A percentile compares a stretch with the other conserved stretches of the same genome.
These are phyloP conservation scores for Argentina silus DNA, from an alignment of 2,797 vertebrate genomes.

Conservation along the genomic window DNA sequence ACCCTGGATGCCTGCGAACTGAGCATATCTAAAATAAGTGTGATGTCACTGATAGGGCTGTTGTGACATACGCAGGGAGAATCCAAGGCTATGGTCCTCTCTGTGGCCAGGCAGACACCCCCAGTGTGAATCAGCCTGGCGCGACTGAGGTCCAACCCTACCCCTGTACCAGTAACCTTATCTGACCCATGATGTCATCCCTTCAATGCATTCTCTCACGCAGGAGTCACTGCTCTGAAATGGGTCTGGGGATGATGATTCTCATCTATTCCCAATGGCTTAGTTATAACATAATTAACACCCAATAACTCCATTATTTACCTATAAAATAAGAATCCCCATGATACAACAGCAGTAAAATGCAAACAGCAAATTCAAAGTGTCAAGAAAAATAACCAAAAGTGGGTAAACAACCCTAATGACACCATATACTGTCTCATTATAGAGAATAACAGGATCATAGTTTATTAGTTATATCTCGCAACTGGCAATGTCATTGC, in stretches of 20 bases:
- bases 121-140: constrained; percentile 55
- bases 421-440: neutral
- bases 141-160: constrained; percentile 64
- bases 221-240: constrained; percentile 52
- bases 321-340: constrained; percentile 3
- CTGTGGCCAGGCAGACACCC: constrained; percentile 31
- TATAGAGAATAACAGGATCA: neutral
- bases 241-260: constrained; percentile 29
- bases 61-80: constrained; percentile 24
- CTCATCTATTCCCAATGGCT: constrained; percentile 14
- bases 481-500: too few relatives aligned
- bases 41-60: constrained; percentile 49
- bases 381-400: neutral
- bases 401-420: neutral
- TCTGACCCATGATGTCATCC: constrained; percentile 70
- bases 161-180: constrained; percentile 65
- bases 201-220: constrained; percentile 60
- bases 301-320: constrained; percentile 37
- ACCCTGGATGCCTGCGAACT: constrained; percentile 43
- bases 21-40: constrained; percentile 58
- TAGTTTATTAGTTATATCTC: too few relatives aligned
- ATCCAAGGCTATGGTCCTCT: constrained; percentile 38
- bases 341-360: neutral
- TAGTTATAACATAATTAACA: constrained; percentile 47
- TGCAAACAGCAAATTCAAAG: neutral